Conservation (phyloP, 1,140 invertebrate species). For the Atta texana region DNA sequence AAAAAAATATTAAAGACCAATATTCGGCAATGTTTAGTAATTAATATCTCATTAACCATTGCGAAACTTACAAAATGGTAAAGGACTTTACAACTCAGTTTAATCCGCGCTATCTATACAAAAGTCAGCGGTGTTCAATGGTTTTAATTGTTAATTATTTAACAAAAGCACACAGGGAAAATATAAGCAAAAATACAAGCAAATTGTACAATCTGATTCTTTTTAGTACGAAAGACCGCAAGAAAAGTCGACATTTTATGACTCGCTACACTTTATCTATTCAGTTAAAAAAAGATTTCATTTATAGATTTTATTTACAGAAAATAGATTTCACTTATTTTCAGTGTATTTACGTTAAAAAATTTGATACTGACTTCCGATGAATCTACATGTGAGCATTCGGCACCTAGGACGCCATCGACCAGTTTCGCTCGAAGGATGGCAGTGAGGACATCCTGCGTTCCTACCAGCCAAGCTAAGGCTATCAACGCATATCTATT, state of each 20-base stretch:
- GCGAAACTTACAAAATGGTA: too few relatives aligned
- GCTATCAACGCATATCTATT: conserved; percentile 76
- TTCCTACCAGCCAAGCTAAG: conserved; percentile 78
- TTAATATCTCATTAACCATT: too few relatives aligned
- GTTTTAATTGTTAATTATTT: too few relatives aligned
- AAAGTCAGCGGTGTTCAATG: too few relatives aligned
- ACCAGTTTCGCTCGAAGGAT: conserved; percentile 69
- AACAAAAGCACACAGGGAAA: too few relatives aligned
- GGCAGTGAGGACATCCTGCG: conserved; percentile 70
- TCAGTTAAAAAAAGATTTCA: background rate
- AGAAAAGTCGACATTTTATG: background rate
- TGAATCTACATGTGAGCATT: conserved; percentile 46
- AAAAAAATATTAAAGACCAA: too few relatives aligned
- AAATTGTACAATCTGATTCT: background rate
- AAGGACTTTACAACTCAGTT: too few relatives aligned
- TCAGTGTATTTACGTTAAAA: background rate
- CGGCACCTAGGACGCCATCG: conserved; percentile 69
- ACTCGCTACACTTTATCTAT: background rate
- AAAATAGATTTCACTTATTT: too few relatives aligned
- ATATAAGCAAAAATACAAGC: background rate
- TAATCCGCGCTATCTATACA: too few relatives aligned
- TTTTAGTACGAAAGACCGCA: background rate
- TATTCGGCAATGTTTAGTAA: too few relatives aligned
- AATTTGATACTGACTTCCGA: background rate
- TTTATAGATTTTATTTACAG: too few relatives aligned